These are phyloP conservation scores for Doryteuthis pealeii DNA, from an alignment of 1,140 invertebrate genomes.

Conservation along the genomic window DNA sequence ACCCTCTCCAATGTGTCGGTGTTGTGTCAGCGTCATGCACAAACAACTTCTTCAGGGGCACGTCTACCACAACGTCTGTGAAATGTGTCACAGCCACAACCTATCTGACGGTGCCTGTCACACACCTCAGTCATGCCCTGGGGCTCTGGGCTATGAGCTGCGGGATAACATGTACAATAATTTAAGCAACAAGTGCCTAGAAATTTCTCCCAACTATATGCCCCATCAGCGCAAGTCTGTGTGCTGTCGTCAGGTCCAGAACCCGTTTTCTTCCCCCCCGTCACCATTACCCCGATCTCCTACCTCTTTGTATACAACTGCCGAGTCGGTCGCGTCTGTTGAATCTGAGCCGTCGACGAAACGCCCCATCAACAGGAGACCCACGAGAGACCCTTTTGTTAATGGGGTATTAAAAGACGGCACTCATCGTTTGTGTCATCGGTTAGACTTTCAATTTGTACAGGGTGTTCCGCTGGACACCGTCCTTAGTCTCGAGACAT, in stretches of 20 bases:
- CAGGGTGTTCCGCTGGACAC: conserved; percentile 19
- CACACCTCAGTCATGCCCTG: neutral
- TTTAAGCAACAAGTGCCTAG: neutral
- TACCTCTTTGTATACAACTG: neutral
- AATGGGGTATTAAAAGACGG: neutral
- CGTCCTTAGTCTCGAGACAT: conserved; percentile 19
- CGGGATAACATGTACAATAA: neutral
- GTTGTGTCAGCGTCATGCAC: conserved; percentile 28
- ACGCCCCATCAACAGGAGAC: too few relatives aligned
- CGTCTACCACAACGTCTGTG: conserved; percentile 27
- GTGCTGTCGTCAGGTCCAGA: neutral
- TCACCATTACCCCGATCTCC: neutral
- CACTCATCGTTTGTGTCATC: conserved; percentile 24
- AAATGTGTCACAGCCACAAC: conserved; percentile 25
- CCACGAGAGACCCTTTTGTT: neutral
- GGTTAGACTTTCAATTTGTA: conserved; percentile 28
- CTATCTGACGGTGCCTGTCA: neutral
- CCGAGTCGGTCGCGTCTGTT: too few relatives aligned
- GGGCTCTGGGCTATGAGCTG: neutral
- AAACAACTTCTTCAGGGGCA: neutral
- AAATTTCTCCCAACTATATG: neutral
- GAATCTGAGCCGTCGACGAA: too few relatives aligned
- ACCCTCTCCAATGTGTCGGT: conserved; percentile 18
- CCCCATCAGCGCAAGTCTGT: neutral
- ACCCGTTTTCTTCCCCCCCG: neutral